Evolutionary conservation across 2,797 vertebrate species (phyloP).

Genomic region (Sebastes hubbsi): DNA sequence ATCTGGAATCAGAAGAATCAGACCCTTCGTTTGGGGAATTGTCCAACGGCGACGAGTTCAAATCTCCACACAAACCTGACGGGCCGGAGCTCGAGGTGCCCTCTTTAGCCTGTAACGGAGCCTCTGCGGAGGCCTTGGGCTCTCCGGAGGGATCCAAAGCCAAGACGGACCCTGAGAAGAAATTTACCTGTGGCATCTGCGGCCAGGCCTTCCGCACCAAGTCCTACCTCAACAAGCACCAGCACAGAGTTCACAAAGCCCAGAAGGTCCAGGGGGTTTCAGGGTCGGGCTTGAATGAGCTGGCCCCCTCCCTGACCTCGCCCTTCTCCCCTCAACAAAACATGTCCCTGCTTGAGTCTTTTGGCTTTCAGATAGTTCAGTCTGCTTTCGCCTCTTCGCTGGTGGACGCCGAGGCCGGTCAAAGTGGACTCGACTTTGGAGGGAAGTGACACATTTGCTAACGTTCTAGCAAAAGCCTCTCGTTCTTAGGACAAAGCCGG

Average conservation of each 20-base stretch:
- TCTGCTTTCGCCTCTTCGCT: constrained; percentile 97
- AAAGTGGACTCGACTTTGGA: constrained; percentile 91
- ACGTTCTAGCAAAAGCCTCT: constrained; percentile 32
- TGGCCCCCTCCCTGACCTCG: constrained; percentile 87
- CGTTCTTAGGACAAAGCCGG: constrained; percentile 54
- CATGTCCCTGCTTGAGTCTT: constrained; percentile 99
- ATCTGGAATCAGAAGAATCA: constrained; percentile 96
- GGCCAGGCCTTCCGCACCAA: constrained; percentile 99
- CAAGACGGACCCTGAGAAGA: constrained; percentile 93
- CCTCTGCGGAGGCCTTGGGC: constrained; percentile 66
- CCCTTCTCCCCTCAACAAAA: constrained; percentile 99
- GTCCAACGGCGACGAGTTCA: constrained; percentile 93
- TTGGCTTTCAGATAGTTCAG: constrained; percentile 99
- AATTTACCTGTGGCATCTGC: constrained; percentile 93
- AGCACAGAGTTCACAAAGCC: constrained; percentile 96
- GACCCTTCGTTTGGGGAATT: constrained; percentile 93
- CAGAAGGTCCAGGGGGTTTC: constrained; percentile 82
- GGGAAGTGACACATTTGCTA: constrained; percentile 86
- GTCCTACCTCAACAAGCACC: constrained; percentile 99
- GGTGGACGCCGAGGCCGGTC: constrained; percentile 93
- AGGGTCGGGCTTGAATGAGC: constrained; percentile 85
- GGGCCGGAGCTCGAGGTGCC: constrained; percentile 74
- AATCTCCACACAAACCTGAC: constrained; percentile 89
- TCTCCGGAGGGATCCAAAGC: constrained; percentile 88
- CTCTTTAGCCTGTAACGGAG: constrained; percentile 78